A percentile compares a stretch with the other conserved stretches of the same genome.
phyloP scores from a whole-genome alignment of 1,140 invertebrate species.

The Danaus plexippus region DNA sequence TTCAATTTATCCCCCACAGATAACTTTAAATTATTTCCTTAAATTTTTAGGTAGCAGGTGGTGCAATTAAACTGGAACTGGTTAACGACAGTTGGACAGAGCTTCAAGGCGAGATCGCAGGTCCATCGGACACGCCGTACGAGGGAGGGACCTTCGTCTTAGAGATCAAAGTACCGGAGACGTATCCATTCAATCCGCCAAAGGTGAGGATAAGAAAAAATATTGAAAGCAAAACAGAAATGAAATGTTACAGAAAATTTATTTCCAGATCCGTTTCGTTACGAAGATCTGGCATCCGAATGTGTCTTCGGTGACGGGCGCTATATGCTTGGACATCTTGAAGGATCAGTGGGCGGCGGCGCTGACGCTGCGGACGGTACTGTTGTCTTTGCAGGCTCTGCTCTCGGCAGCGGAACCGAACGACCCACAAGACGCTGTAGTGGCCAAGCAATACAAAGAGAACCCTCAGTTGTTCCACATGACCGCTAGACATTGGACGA shows the following conservation, averaged over 20 bases:
- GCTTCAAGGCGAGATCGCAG: constrained; percentile 91
- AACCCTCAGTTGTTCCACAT: constrained; percentile 33
- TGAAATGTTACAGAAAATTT: constrained; percentile 13
- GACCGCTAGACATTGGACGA: constrained; percentile 82
- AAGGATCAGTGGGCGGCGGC: constrained; percentile 99
- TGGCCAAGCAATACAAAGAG: constrained; percentile 46
- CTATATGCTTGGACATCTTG: constrained; percentile 98
- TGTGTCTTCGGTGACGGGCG: constrained; percentile 98
- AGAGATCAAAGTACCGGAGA: constrained; percentile 98
- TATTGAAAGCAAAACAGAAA: not conserved
- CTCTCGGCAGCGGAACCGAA: constrained; percentile 43
- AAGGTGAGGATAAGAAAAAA: constrained; percentile 77
- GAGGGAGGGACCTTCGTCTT: constrained; percentile 94
- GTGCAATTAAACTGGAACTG: constrained; percentile 93
- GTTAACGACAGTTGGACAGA: constrained; percentile 94
- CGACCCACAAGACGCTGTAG: constrained; percentile 48
- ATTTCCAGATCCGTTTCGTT: constrained; percentile 86
- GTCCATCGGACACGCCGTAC: constrained; percentile 97
- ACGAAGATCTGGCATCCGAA: constrained; percentile 99
- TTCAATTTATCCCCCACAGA: too few species aligned
- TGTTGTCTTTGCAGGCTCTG: constrained; percentile 44
- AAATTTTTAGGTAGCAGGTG: constrained; percentile 85
- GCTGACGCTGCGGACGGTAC: constrained; percentile 96
- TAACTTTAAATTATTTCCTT: not conserved
- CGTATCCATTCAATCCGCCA: constrained; percentile 99